A percentile compares a stretch with the other conserved stretches of the same genome.
These are phyloP conservation scores for Rattus rattus DNA, from an alignment of 2,113 vertebrate species.

Conservation along the genomic window DNA sequence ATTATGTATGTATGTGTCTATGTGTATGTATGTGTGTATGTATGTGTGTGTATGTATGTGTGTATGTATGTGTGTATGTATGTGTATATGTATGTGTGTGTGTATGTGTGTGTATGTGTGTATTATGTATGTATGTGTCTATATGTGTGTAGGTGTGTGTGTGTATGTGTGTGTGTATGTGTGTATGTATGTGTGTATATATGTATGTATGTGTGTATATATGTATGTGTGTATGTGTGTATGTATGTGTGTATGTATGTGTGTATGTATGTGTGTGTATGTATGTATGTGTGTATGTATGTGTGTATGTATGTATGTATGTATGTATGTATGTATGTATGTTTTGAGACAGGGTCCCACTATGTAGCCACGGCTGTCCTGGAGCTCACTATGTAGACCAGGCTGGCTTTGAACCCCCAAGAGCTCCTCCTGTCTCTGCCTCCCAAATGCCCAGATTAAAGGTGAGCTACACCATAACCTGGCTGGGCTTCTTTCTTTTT, in stretches of 20 bases:
- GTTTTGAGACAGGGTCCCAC: not conserved
- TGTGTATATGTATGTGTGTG: accelerated
- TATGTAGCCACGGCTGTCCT: not conserved
- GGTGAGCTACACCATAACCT: not conserved
- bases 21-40: too few species aligned
- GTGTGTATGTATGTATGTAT: too few species aligned
- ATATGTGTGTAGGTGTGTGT: not conserved
- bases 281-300: not conserved
- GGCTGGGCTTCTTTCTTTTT: not conserved
- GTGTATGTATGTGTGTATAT: not conserved
- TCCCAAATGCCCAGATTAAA: not conserved
- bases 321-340: not conserved
- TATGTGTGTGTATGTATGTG: not conserved
- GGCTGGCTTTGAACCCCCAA: not conserved
- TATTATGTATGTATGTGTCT: not conserved
- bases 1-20: too few species aligned
- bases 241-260: not conserved
- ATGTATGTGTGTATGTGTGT: not conserved
- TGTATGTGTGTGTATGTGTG: too few species aligned
- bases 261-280: not conserved
- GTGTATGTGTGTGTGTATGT: too few species aligned
- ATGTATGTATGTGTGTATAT: too few species aligned
- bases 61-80: not conserved
- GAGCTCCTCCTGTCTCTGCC: not conserved
- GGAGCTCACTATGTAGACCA: not conserved